Percentiles rank a stretch among this genome's conserved stretches.
These are phyloP conservation scores for Dunckerocampus dactyliophorus DNA, from an alignment of 2,113 vertebrate species.

Conservation along the genomic window DNA sequence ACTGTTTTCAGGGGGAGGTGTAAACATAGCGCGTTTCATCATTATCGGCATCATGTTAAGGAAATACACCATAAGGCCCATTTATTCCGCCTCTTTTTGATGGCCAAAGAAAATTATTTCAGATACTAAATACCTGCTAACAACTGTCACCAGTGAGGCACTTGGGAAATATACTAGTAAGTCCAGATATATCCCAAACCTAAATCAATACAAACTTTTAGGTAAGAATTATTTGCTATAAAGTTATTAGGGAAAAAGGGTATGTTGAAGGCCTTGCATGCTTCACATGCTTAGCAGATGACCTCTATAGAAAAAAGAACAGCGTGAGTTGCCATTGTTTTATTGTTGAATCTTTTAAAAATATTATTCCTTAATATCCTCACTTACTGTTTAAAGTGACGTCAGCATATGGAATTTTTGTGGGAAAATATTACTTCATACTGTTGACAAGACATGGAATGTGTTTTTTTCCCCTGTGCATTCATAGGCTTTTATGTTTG, in stretches of 20 bases:
- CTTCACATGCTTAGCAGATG: conserved; percentile 71
- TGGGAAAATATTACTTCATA: too few species aligned
- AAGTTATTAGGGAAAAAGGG: conserved; percentile 49
- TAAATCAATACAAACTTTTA: not conserved
- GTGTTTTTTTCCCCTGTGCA: too few species aligned
- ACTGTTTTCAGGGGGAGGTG: not conserved
- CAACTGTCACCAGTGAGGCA: not conserved
- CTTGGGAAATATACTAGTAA: not conserved
- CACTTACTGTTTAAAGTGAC: too few species aligned
- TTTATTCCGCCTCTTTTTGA: not conserved
- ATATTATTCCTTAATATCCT: too few species aligned
- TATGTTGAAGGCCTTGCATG: conserved; percentile 59
- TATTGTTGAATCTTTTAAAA: not conserved
- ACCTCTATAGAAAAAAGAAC: conserved; percentile 74
- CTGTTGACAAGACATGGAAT: too few species aligned
- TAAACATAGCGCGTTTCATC: not conserved
- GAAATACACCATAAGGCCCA: not conserved
- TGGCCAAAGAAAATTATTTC: not conserved
- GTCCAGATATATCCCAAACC: not conserved
- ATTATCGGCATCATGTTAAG: not conserved
- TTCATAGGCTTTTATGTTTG: too few species aligned
- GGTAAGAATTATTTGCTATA: not conserved
- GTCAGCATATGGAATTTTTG: too few species aligned
- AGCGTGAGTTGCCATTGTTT: conserved; percentile 45
- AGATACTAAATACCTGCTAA: not conserved